A percentile compares a stretch with the other conserved stretches of the same genome.
These are phyloP conservation scores for Condylura cristata DNA, from an alignment of 2,113 vertebrate genomes.

Conservation along the genomic window DNA sequence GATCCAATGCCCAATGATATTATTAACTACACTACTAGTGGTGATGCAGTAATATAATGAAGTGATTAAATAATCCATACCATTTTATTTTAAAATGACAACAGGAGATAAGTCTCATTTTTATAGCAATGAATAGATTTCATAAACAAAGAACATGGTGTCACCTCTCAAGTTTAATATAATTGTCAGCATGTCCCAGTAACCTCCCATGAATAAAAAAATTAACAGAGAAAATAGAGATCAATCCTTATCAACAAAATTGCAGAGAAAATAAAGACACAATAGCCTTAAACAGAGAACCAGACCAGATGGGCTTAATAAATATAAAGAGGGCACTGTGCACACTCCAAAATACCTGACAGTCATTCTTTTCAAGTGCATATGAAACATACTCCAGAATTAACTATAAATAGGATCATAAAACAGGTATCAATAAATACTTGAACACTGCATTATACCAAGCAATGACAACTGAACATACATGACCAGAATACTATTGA, in stretches of 20 bases:
- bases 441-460: no score
- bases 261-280: not conserved
- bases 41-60: no score
- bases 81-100: not conserved
- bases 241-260: not conserved
- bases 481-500: no score
- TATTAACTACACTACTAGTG: not conserved
- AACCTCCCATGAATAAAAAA: not conserved
- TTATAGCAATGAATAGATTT: not conserved
- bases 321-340: no score
- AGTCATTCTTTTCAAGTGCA: no score
- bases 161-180: not conserved
- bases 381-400: no score
- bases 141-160: not conserved
- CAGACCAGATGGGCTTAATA: not conserved
- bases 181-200: not conserved
- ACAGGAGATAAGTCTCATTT: not conserved
- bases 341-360: no score
- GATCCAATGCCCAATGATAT: no score
- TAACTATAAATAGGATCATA: no score
- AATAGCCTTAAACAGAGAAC: not conserved
- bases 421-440: no score
- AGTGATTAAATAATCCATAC: not conserved
- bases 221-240: not conserved
- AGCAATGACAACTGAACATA: no score